Percentiles rank a stretch among this genome's conserved stretches.
Conservation (phyloP, 1,140 invertebrate genomes). For the Cherax quadricarinatus region DNA sequence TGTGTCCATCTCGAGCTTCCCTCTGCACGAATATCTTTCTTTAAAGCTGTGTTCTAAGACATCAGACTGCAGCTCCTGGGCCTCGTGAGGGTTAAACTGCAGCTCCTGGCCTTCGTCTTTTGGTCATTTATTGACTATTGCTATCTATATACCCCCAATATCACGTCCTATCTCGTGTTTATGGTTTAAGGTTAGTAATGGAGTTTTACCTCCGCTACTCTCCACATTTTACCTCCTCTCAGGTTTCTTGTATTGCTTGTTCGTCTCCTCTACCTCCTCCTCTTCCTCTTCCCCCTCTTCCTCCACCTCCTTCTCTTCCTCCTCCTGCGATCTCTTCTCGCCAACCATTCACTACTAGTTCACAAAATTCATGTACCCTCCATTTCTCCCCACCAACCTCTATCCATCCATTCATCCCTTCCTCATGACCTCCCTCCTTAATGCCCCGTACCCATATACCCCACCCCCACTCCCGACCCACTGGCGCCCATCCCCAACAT, state of each 20-base stretch:
- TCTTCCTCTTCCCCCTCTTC: background rate
- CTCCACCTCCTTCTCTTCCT: background rate
- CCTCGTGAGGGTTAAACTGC: background rate
- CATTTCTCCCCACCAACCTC: background rate
- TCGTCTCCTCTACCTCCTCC: too few species aligned
- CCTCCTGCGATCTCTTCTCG: background rate
- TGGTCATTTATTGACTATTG: background rate
- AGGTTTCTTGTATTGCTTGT: too few species aligned
- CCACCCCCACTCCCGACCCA: background rate
- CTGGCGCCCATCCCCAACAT: background rate
- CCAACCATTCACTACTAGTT: background rate
- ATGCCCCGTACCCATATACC: background rate
- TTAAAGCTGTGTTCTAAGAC: too few species aligned
- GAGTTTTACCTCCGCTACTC: too few species aligned
- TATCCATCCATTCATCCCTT: background rate
- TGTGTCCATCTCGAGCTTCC: too few species aligned
- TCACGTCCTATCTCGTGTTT: background rate
- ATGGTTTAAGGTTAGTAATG: too few species aligned
- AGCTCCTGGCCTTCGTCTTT: background rate
- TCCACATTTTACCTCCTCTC: too few species aligned
- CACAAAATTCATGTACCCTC: background rate
- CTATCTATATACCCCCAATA: background rate
- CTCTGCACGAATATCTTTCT: too few species aligned
- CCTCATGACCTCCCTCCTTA: constrained; percentile 16
- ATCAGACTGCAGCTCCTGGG: background rate